A percentile compares a stretch with the other conserved stretches of the same genome.
phyloP scores from a whole-genome alignment of 1,140 invertebrate genomes.

The Brachionus plicatilis region DNA sequence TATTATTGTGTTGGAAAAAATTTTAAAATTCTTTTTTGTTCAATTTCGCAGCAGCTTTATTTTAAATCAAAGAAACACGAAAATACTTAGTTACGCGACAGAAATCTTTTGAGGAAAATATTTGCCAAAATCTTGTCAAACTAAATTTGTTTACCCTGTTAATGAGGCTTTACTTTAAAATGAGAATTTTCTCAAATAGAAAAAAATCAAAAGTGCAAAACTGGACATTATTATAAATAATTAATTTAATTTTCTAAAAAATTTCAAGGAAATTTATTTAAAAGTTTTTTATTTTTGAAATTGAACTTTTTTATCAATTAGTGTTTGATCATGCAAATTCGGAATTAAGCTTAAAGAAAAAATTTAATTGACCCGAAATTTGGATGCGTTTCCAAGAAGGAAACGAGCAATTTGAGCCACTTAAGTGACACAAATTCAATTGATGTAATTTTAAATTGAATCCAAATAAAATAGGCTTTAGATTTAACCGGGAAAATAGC shows the following conservation, averaged over 20 bases:
- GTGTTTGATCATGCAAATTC: background rate
- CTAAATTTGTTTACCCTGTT: too few species aligned
- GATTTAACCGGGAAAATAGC: background rate
- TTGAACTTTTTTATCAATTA: too few species aligned
- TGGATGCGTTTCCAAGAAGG: background rate
- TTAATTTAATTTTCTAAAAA: too few species aligned
- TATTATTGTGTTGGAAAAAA: background rate
- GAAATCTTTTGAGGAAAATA: background rate
- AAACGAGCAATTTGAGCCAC: background rate
- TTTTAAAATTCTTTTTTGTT: background rate
- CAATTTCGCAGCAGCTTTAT: background rate
- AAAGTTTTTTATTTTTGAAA: too few species aligned
- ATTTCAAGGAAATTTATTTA: too few species aligned
- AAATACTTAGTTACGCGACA: background rate
- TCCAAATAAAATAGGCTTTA: background rate
- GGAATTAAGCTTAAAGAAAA: background rate
- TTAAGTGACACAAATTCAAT: background rate
- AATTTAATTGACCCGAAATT: background rate
- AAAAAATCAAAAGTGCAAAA: too few species aligned
- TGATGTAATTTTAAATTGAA: background rate
- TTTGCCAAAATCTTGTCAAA: too few species aligned
- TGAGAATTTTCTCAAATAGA: too few species aligned
- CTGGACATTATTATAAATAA: too few species aligned
- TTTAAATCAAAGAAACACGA: background rate
- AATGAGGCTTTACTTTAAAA: too few species aligned